Percentiles rank a stretch among this genome's conserved stretches.
These are phyloP conservation scores for Menura novaehollandiae DNA, from an alignment of 2,113 vertebrate species.

Conservation along the genomic window DNA sequence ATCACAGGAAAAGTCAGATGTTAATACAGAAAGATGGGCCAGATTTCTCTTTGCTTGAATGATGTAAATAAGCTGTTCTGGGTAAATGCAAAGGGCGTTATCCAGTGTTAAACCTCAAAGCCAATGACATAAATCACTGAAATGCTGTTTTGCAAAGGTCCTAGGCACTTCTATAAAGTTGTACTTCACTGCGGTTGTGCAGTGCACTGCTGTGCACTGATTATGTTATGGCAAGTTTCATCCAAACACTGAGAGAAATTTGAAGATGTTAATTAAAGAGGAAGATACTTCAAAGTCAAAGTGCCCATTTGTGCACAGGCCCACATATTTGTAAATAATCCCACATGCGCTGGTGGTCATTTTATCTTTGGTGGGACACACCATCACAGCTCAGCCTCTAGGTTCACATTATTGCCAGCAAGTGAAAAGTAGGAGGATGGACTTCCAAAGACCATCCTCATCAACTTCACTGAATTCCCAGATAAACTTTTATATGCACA, in stretches of 20 bases:
- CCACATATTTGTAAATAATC: background rate
- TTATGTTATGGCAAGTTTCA: background rate
- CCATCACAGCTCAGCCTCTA: background rate
- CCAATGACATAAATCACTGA: fast-evolving
- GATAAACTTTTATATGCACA: background rate
- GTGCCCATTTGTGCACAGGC: background rate
- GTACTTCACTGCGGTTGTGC: background rate
- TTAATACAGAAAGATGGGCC: background rate
- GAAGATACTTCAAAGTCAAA: background rate
- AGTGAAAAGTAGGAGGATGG: background rate
- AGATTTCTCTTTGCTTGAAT: background rate
- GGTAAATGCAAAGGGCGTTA: background rate
- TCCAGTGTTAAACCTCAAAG: background rate
- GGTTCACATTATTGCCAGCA: background rate
- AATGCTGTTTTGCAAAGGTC: background rate
- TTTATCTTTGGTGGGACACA: background rate
- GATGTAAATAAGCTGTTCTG: background rate
- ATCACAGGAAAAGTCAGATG: background rate
- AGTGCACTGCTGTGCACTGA: too few species aligned
- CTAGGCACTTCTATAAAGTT: background rate
- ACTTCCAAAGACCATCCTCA: background rate
- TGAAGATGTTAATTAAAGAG: background rate
- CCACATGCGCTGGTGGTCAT: background rate
- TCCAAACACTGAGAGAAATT: background rate
- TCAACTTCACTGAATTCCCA: background rate